Percentiles rank a stretch among this genome's conserved stretches.
phyloP scores from a whole-genome alignment of 2,113 vertebrate genomes.

The Oophaga pumilio region DNA sequence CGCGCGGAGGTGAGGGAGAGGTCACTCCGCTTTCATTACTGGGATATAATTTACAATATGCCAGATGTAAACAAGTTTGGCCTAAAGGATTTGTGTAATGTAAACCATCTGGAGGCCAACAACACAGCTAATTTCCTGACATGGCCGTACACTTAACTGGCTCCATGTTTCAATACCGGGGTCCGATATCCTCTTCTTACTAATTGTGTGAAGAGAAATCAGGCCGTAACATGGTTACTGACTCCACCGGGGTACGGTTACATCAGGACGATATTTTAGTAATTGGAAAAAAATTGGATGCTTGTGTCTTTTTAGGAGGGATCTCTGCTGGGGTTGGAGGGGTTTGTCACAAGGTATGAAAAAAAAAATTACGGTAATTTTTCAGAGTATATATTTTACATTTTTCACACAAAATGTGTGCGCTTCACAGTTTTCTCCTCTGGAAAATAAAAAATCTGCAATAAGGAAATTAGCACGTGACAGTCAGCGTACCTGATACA shows the following conservation, averaged over 20 bases:
- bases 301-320: neutral
- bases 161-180: constrained; percentile 69
- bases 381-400: neutral
- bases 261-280: neutral
- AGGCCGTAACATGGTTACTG: neutral
- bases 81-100: constrained; percentile 84
- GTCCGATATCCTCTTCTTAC: constrained; percentile 24
- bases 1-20: constrained; percentile 76
- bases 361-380: neutral
- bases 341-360: neutral
- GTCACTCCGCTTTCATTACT: constrained; percentile 84
- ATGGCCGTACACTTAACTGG: constrained; percentile 71
- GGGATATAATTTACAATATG: constrained; percentile 85
- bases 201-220: constrained; percentile 12
- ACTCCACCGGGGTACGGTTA: neutral
- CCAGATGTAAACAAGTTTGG: constrained; percentile 85
- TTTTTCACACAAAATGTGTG: neutral
- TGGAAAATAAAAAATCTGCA: neutral
- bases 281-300: constrained; percentile 1
- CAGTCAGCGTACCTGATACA: neutral
- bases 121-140: constrained; percentile 83
- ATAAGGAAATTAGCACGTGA: neutral
- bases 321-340: neutral
- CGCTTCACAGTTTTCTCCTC: neutral
- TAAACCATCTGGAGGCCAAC: constrained; percentile 89